Evolutionary conservation across 1,140 invertebrate species (phyloP).

Genomic region (Drosophila carrolli): DNA sequence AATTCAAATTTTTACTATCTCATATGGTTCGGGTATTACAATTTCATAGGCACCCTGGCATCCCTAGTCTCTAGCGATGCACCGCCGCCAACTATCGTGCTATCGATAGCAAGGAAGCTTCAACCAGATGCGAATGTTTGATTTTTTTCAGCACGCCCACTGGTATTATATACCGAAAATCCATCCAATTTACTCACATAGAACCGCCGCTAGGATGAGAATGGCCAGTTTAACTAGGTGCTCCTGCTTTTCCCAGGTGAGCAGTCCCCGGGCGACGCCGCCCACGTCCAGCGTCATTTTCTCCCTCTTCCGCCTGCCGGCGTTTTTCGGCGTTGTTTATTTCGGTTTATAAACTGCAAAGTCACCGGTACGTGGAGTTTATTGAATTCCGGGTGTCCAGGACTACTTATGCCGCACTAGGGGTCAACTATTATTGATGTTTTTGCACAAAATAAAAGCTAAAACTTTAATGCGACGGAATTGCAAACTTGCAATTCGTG

Average conservation of each 20-base stretch:
- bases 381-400: neutral
- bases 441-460: neutral
- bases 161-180: neutral
- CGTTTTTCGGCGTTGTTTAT: conserved; percentile 23
- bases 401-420: neutral
- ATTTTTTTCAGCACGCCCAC: conserved; percentile 16
- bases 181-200: conserved; percentile 91
- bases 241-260: conserved; percentile 93
- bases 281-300: conserved; percentile 65
- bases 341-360: neutral
- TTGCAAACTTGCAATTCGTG: conserved; percentile 24
- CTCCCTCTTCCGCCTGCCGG: conserved; percentile 29
- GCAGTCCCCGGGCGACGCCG: conserved; percentile 31
- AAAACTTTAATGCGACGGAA: conserved; percentile 4
- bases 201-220: conserved; percentile 94
- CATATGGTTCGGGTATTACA: too few species aligned
- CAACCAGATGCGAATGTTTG: conserved; percentile 14
- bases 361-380: neutral
- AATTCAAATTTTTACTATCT: too few species aligned
- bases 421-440: neutral
- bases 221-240: conserved; percentile 96
- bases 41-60: too few species aligned
- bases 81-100: neutral
- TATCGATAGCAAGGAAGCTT: conserved; percentile 8
- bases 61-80: neutral